A percentile compares a stretch with the other conserved stretches of the same genome.
Conservation (phyloP, 2,797 vertebrate genomes). For the Champsocephalus esox region DNA sequence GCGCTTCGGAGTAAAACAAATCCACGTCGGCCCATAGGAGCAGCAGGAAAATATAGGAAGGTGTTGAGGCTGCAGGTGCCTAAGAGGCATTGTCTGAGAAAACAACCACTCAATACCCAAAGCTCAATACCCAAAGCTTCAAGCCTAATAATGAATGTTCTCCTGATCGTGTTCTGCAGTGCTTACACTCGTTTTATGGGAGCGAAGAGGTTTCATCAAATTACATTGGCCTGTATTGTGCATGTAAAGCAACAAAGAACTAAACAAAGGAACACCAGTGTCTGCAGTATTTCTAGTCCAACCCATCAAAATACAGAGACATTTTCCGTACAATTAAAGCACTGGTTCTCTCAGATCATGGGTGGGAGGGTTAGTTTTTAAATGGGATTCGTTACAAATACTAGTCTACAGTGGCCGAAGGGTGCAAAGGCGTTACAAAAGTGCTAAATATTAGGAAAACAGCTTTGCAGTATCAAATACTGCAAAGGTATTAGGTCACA, state of each 20-base stretch:
- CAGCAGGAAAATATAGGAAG: conserved; percentile 64
- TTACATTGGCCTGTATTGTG: conserved; percentile 51
- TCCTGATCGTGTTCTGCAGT: conserved; percentile 66
- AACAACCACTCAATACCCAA: conserved; percentile 62
- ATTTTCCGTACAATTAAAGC: background rate
- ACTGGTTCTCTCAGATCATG: conserved; percentile 7
- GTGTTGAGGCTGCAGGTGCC: conserved; percentile 40
- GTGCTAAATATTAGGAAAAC: too few species aligned
- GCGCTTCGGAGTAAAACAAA: conserved; percentile 59
- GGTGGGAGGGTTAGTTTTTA: too few species aligned
- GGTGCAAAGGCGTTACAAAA: too few species aligned
- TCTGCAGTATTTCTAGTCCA: background rate
- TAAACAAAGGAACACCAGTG: conserved; percentile 43
- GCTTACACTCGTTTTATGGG: conserved; percentile 61
- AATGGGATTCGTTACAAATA: too few species aligned
- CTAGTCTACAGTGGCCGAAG: too few species aligned
- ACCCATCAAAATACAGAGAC: background rate
- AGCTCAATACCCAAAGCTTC: conserved; percentile 54
- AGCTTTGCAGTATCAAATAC: too few species aligned
- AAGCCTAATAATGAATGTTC: conserved; percentile 65
- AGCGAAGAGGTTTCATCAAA: conserved; percentile 58
- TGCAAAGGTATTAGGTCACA: too few species aligned
- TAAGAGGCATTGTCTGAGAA: conserved; percentile 50
- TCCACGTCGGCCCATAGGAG: conserved; percentile 39
- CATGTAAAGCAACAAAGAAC: conserved; percentile 58